Evolutionary conservation across 2,888 invertebrate species (phyloP).

Genomic region (Sepioteuthis lessoniana): DNA sequence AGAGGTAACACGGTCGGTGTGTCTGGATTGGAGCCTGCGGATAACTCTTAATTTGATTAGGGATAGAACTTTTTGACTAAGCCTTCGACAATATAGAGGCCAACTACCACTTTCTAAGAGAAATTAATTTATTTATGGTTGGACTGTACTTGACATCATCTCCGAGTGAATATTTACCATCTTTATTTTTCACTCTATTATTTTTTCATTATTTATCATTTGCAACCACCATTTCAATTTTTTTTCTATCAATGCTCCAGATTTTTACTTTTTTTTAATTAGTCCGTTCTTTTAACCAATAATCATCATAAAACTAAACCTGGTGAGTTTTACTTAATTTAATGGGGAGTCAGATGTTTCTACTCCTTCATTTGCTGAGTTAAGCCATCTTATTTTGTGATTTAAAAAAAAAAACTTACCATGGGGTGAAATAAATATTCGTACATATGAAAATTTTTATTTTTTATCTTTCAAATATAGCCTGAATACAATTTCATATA

Average conservation of each 20-base stretch:
- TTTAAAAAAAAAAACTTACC: too few relatives aligned
- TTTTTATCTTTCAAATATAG: too few relatives aligned
- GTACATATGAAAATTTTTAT: too few relatives aligned
- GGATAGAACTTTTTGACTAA: constrained; percentile 33
- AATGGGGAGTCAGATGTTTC: background rate
- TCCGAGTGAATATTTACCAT: background rate
- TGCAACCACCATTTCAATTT: background rate
- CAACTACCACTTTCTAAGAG: background rate
- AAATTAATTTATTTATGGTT: constrained; percentile 9
- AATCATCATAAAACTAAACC: background rate
- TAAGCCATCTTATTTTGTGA: too few relatives aligned
- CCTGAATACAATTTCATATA: too few relatives aligned
- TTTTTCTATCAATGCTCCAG: background rate
- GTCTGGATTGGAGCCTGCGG: constrained; percentile 2
- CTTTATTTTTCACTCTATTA: background rate
- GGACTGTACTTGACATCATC: background rate
- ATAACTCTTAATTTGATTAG: constrained; percentile 20
- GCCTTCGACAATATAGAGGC: background rate
- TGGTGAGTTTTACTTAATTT: background rate
- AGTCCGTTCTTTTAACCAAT: background rate
- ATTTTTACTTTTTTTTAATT: background rate
- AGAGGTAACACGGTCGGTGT: constrained; percentile 23
- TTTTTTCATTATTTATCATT: background rate
- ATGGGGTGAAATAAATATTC: too few relatives aligned
- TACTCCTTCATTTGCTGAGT: too few relatives aligned